Evolutionary conservation across 2,797 vertebrate species (phyloP).

Genomic region (Eupleurogrammus muticus): DNA sequence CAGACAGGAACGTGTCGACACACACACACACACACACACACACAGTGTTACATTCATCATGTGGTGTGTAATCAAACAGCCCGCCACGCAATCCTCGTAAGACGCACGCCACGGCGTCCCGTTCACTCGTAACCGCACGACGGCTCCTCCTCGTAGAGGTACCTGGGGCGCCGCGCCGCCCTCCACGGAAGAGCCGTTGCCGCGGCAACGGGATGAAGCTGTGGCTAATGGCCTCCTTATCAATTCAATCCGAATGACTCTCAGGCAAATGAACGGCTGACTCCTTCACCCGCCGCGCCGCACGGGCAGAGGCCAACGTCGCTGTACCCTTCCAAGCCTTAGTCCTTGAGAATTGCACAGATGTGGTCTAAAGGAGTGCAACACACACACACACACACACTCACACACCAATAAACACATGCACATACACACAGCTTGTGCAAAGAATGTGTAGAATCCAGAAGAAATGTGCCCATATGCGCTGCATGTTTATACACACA

Average conservation of each 20-base stretch:
- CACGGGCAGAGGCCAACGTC: background rate
- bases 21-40: no score
- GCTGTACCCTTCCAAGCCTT: background rate
- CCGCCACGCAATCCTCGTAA: no score
- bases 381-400: constrained; percentile 1
- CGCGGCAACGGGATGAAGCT: constrained; percentile 76
- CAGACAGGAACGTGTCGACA: background rate
- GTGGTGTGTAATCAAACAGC: no score
- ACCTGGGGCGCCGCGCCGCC: constrained; percentile 60
- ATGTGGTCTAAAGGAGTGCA: background rate
- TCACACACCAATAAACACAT: constrained; percentile 1
- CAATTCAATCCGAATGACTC: constrained; percentile 71
- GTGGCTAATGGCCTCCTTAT: constrained; percentile 75
- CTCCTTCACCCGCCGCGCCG: constrained; percentile 43
- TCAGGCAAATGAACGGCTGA: constrained; percentile 47
- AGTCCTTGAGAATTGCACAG: constrained; percentile 26
- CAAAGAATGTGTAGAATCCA: constrained; percentile 1
- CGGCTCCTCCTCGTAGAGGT: constrained; percentile 39
- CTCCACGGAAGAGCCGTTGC: constrained; percentile 56
- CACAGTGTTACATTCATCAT: no score
- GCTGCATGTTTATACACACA: constrained; percentile 28
- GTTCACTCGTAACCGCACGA: background rate
- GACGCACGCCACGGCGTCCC: background rate
- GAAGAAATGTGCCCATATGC: constrained; percentile 17
- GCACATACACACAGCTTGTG: background rate